phyloP scores from a whole-genome alignment of 1,140 invertebrate species.

The Cyrtorhinus lividipennis region DNA sequence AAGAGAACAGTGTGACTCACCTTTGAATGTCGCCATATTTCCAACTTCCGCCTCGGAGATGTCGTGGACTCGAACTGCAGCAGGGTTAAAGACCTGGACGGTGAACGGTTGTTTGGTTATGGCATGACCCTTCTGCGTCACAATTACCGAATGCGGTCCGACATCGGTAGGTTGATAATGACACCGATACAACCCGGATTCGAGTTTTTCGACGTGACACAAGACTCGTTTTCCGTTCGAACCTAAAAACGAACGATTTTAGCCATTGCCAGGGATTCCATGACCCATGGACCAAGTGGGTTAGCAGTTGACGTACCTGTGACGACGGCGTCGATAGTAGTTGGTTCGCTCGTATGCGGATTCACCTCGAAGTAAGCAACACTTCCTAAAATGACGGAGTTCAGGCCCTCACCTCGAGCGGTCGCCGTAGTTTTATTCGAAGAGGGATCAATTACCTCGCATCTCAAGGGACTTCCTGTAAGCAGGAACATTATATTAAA shows the following conservation, averaged over 20 bases:
- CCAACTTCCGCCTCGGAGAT: conserved; percentile 67
- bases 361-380: conserved; percentile 44
- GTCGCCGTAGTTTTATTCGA: conserved; percentile 29
- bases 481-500: too few relatives aligned
- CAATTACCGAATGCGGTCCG: conserved; percentile 43
- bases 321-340: conserved; percentile 25
- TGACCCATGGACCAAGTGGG: background rate
- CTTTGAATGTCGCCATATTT: conserved; percentile 61
- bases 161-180: conserved; percentile 43
- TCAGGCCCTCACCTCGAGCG: conserved; percentile 37
- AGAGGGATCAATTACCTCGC: conserved; percentile 35
- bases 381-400: conserved; percentile 39
- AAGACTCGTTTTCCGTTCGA: conserved; percentile 43
- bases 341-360: conserved; percentile 26
- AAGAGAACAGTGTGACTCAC: too few relatives aligned
- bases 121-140: conserved; percentile 37
- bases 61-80: conserved; percentile 59
- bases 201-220: conserved; percentile 34
- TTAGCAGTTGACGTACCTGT: conserved; percentile 23
- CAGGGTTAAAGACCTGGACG: conserved; percentile 74
- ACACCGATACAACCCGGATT: conserved; percentile 36
- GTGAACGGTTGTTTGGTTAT: conserved; percentile 46
- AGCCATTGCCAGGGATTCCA: background rate
- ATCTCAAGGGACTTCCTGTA: conserved; percentile 76
- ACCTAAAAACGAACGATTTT: conserved; percentile 29